These are phyloP conservation scores for Blastomussa wellsi DNA, from an alignment of 92 coral and sea anemone genomes.

Conservation along the genomic window DNA sequence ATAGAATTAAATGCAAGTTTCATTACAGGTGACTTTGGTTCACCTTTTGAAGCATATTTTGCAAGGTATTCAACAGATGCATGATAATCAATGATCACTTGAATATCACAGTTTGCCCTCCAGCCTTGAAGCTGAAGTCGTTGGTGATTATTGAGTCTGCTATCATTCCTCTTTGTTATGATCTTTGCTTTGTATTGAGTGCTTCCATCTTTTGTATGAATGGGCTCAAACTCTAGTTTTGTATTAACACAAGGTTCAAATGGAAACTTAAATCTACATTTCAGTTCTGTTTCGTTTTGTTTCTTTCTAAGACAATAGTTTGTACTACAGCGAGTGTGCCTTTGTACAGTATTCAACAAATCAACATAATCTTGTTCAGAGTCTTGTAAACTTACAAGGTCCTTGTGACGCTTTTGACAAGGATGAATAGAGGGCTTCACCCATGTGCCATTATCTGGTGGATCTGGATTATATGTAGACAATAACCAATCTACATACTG, in stretches of 20 bases:
- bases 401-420: conserved; percentile 43
- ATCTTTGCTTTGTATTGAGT: conserved; percentile 53
- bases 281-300: conserved; percentile 47
- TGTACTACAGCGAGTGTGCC: conserved; percentile 68
- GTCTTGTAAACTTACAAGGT: conserved; percentile 35
- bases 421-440: conserved; percentile 64
- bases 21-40: conserved; percentile 59
- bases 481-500: too few relatives aligned
- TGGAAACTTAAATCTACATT: conserved; percentile 70
- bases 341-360: conserved; percentile 58
- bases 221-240: conserved; percentile 57
- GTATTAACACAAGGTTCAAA: conserved; percentile 47
- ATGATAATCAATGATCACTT: too few relatives aligned
- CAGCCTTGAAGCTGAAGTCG: too few relatives aligned
- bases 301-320: conserved; percentile 63
- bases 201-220: conserved; percentile 48
- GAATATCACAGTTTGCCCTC: too few relatives aligned
- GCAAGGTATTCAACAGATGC: too few relatives aligned
- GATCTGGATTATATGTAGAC: too few relatives aligned
- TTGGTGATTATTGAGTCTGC: conserved; percentile 52
- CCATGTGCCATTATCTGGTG: too few relatives aligned
- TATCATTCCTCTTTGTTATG: conserved; percentile 54
- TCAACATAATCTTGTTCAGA: conserved; percentile 27
- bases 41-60: too few relatives aligned
- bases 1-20: conserved; percentile 5